Conservation (phyloP, 1,140 invertebrate genomes). For the Hypsibius dujardini region DNA sequence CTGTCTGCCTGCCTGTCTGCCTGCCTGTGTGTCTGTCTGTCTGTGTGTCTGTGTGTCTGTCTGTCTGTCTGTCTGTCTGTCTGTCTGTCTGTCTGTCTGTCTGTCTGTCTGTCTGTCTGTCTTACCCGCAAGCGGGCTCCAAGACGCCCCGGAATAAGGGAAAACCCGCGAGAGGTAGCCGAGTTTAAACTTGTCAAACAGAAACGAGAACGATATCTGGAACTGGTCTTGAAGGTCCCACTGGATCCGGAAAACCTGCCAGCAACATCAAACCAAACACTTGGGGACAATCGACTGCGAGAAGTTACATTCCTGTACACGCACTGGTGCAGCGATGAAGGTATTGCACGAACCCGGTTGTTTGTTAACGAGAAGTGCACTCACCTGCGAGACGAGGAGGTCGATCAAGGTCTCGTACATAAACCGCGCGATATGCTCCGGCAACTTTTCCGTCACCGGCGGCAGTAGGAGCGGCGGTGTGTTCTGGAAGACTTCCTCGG, state of each 20-base stretch:
- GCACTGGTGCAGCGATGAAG: too few species aligned
- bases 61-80: too few species aligned
- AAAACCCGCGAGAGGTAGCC: neutral
- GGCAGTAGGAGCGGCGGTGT: neutral
- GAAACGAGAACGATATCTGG: neutral
- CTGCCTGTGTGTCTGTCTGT: too few species aligned
- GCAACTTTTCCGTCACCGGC: neutral
- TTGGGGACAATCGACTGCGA: too few species aligned
- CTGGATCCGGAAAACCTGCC: neutral
- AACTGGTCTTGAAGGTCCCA: neutral
- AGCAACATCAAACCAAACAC: neutral
- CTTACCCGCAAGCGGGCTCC: neutral
- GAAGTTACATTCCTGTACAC: too few species aligned
- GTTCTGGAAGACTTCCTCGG: neutral
- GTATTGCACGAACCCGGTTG: too few species aligned
- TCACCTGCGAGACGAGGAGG: slow-evolving; percentile 2
- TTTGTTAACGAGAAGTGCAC: neutral
- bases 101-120: neutral
- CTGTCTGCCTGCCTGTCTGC: too few species aligned
- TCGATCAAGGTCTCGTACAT: slow-evolving; percentile 6
- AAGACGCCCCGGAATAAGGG: neutral
- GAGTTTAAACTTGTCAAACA: neutral
- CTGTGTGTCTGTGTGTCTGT: too few species aligned
- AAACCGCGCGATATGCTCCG: neutral
- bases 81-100: too few species aligned